These are phyloP conservation scores for Biston stratarius DNA, from an alignment of 2,888 invertebrate genomes.

Conservation along the genomic window DNA sequence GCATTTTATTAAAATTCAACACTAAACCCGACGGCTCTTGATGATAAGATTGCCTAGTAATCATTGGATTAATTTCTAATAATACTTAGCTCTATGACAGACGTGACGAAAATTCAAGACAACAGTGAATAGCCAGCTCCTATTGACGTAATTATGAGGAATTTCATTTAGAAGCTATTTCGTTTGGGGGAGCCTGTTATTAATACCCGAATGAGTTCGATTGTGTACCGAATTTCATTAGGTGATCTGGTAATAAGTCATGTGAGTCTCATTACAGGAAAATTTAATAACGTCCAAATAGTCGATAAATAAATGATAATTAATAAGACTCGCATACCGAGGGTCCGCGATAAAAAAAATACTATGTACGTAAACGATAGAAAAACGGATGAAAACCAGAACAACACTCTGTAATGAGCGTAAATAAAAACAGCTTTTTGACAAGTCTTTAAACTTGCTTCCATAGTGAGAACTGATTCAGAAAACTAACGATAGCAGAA, in stretches of 20 bases:
- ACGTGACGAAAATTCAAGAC: conserved; percentile 21
- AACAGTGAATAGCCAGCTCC: conserved; percentile 8
- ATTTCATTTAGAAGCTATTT: conserved; percentile 35
- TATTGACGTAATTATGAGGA: conserved; percentile 28
- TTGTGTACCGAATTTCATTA: conserved; percentile 18
- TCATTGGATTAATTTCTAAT: background rate
- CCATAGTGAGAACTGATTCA: too few relatives aligned
- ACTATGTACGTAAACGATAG: too few relatives aligned
- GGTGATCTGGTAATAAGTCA: conserved; percentile 1
- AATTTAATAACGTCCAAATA: background rate
- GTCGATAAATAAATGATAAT: background rate
- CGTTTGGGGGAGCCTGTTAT: conserved; percentile 13
- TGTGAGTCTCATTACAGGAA: background rate
- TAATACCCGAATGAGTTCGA: conserved; percentile 15
- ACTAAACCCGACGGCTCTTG: background rate
- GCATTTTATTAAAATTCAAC: background rate
- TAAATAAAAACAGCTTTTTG: too few relatives aligned
- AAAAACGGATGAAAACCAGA: too few relatives aligned
- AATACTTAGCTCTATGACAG: background rate
- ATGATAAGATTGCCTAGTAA: conserved; percentile 5
- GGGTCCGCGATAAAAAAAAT: too few relatives aligned
- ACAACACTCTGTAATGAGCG: too few relatives aligned
- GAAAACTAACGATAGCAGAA: too few relatives aligned
- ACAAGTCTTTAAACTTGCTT: too few relatives aligned
- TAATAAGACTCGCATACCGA: too few relatives aligned